A percentile compares a stretch with the other conserved stretches of the same genome.
These are phyloP conservation scores for Sparus aurata DNA, from an alignment of 2,797 vertebrate species.

Conservation along the genomic window DNA sequence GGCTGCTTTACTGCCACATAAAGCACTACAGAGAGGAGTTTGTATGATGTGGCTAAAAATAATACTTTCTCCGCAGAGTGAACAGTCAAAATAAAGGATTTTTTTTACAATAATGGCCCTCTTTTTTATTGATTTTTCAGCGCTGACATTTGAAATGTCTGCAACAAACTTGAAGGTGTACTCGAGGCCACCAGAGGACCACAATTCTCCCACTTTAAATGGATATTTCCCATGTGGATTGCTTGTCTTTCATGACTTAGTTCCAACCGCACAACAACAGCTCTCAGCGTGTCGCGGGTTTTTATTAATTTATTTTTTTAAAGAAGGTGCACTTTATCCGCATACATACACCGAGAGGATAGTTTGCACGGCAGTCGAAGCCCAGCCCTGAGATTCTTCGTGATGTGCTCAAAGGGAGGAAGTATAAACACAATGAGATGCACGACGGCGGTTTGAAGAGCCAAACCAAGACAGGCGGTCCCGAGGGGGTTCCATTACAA, in stretches of 20 bases:
- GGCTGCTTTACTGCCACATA: slow-evolving; percentile 44
- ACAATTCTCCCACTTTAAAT: slow-evolving; percentile 63
- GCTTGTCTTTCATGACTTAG: slow-evolving; percentile 60
- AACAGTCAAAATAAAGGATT: slow-evolving; percentile 60
- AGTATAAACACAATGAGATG: slow-evolving; percentile 66
- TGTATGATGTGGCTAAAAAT: slow-evolving; percentile 63
- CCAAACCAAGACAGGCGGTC: slow-evolving; percentile 72
- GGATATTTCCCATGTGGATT: slow-evolving; percentile 76
- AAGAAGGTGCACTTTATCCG: slow-evolving; percentile 2
- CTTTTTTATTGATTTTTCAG: slow-evolving; percentile 64
- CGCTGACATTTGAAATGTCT: slow-evolving; percentile 74
- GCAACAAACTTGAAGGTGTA: slow-evolving; percentile 68
- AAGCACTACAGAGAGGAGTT: slow-evolving; percentile 29
- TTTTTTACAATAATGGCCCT: slow-evolving; percentile 49
- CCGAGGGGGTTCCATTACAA: slow-evolving; percentile 73
- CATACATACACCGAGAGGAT: slow-evolving; percentile 12
- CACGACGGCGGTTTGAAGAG: slow-evolving; percentile 64
- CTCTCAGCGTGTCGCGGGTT: slow-evolving; percentile 52
- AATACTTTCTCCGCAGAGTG: slow-evolving; percentile 42
- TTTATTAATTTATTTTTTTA: no score
- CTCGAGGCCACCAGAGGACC: slow-evolving; percentile 58
- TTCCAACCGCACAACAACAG: slow-evolving; percentile 57
- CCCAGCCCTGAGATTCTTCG: slow-evolving; percentile 33
- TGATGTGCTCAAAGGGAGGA: slow-evolving; percentile 51
- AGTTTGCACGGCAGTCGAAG: slow-evolving; percentile 44